These are phyloP conservation scores for Melanotaenia duboulayi DNA, from an alignment of 2,113 vertebrate species.

Conservation along the genomic window DNA sequence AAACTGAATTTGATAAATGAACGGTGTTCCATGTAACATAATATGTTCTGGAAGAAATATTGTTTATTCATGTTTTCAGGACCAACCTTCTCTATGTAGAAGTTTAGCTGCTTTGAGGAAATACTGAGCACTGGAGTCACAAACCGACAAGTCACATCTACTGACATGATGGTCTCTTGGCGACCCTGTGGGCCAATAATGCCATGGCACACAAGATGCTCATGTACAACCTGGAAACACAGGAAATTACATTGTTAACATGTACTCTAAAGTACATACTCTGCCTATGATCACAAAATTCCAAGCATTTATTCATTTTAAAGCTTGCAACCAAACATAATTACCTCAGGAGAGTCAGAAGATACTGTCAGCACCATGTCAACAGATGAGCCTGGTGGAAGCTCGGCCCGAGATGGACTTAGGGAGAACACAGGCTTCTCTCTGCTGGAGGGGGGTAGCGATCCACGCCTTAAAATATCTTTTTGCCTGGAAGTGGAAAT, in stretches of 20 bases:
- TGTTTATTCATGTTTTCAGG: neutral
- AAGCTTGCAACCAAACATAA: neutral
- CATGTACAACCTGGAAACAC: constrained; percentile 80
- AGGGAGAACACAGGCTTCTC: constrained; percentile 80
- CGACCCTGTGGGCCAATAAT: constrained; percentile 70
- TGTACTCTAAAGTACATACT: neutral
- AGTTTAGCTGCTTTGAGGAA: constrained; percentile 83
- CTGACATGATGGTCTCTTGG: constrained; percentile 79
- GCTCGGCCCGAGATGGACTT: constrained; percentile 76
- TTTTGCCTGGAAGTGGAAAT: neutral
- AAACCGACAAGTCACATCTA: constrained; percentile 85
- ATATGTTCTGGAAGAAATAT: neutral
- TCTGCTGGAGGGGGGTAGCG: neutral
- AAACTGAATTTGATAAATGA: no score
- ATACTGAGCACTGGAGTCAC: constrained; percentile 83
- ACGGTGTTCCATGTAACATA: no score
- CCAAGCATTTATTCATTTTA: neutral
- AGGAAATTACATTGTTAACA: neutral
- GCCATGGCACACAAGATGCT: constrained; percentile 84
- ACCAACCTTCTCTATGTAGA: constrained; percentile 86
- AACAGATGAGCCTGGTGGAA: constrained; percentile 81
- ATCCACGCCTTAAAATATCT: neutral
- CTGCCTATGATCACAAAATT: neutral
- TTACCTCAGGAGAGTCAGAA: constrained; percentile 83
- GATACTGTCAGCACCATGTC: constrained; percentile 84